These are phyloP conservation scores for Hippoglossus stenolepis DNA, from an alignment of 2,113 vertebrate genomes.

Conservation along the genomic window DNA sequence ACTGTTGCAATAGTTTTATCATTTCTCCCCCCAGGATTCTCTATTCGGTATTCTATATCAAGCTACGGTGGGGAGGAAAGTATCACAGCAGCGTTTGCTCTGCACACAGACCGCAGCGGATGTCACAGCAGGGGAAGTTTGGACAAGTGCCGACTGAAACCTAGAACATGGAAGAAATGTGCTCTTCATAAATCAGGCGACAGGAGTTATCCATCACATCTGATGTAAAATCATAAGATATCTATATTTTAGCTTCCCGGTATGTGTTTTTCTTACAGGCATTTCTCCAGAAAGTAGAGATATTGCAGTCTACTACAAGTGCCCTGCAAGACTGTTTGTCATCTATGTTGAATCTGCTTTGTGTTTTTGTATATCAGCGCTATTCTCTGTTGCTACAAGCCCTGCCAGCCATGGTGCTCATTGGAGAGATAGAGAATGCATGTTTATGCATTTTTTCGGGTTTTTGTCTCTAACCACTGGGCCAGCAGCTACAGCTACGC, in stretches of 20 bases:
- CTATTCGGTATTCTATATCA: constrained; percentile 40
- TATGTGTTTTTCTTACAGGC: not conserved
- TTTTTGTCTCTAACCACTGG: not conserved
- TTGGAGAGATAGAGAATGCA: not conserved
- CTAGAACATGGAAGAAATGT: not conserved
- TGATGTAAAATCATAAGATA: not conserved
- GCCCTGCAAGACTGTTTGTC: not conserved
- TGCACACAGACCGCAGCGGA: constrained; percentile 3
- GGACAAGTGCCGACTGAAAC: not conserved
- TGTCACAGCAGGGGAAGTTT: not conserved
- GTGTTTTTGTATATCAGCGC: constrained; percentile 5
- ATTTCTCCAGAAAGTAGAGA: not conserved
- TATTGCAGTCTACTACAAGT: not conserved
- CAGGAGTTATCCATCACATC: not conserved
- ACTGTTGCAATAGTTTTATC: constrained; percentile 63
- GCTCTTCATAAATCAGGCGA: not conserved
- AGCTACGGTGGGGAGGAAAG: constrained; percentile 28
- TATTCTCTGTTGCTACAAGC: not conserved
- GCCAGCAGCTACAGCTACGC: not conserved
- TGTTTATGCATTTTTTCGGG: not conserved
- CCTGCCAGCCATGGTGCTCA: not conserved
- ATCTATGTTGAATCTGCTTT: constrained; percentile 17
- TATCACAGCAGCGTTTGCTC: constrained; percentile 42
- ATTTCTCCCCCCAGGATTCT: constrained; percentile 55
- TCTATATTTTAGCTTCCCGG: not conserved